phyloP scores from a whole-genome alignment of 2,797 vertebrate genomes.

The Xiphorhynchus erythropygius region DNA sequence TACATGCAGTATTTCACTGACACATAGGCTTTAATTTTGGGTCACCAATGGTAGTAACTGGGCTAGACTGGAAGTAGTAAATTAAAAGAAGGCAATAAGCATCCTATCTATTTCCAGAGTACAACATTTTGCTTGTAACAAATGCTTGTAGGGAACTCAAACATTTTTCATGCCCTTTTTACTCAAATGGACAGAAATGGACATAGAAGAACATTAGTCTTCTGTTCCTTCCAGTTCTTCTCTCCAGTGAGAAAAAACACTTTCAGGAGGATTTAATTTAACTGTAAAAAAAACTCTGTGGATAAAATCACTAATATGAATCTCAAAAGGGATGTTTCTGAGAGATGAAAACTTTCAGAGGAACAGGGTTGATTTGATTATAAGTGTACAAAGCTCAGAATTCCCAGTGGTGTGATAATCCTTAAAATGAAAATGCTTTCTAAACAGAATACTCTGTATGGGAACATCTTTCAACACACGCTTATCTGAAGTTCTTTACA shows the following conservation, averaged over 20 bases:
- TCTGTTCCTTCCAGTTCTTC: not conserved
- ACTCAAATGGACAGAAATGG: not conserved
- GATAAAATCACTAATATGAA: conserved; percentile 27
- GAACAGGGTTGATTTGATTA: conserved; percentile 25
- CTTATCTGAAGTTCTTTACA: conserved; percentile 1
- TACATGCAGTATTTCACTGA: not conserved
- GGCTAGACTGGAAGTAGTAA: not conserved
- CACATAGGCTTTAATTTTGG: not conserved
- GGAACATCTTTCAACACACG: conserved; percentile 4
- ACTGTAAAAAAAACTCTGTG: not conserved
- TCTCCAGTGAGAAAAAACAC: not conserved
- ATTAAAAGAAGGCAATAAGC: not conserved
- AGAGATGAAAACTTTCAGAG: conserved; percentile 33
- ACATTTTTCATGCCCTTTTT: not conserved
- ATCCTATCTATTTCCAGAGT: not conserved
- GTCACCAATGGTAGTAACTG: not conserved
- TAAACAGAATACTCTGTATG: not conserved
- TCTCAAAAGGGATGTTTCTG: conserved; percentile 12
- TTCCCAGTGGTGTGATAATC: conserved; percentile 33
- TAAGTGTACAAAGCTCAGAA: conserved; percentile 33
- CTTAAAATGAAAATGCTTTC: conserved; percentile 39
- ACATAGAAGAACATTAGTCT: not conserved
- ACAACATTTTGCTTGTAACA: not conserved
- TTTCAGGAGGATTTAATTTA: conserved; percentile 44
- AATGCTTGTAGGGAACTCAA: not conserved